phyloP scores from a whole-genome alignment of 2,888 invertebrate species.

The Ecdyonurus torrentis region DNA sequence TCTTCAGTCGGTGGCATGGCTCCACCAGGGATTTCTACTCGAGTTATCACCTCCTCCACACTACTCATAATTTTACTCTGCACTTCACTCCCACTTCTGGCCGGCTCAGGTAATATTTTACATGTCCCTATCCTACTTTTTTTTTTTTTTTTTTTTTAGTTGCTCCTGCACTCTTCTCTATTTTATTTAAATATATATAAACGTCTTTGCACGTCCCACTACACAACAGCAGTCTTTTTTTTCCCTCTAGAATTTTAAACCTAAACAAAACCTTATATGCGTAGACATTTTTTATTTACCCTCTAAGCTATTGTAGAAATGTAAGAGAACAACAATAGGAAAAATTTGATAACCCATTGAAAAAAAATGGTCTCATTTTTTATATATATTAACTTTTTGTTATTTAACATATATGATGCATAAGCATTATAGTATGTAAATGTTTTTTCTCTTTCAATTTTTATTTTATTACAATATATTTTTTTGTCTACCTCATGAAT shows the following conservation, averaged over 20 bases:
- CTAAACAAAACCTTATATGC: neutral
- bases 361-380: neutral
- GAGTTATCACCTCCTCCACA: neutral
- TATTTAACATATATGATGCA: neutral
- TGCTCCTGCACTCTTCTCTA: no score
- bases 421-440: neutral
- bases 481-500: neutral
- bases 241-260: neutral
- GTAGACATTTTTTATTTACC: neutral
- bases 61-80: neutral
- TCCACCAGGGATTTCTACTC: neutral
- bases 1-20: neutral
- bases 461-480: no score
- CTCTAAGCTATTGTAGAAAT: no score
- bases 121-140: no score
- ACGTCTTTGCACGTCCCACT: neutral
- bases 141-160: no score
- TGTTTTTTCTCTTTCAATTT: no score
- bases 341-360: neutral
- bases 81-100: neutral
- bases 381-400: no score
- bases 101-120: neutral
- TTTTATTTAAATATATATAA: no score
- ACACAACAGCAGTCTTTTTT: neutral
- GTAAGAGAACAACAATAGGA: no score